Evolutionary conservation across 2,113 vertebrate species (phyloP), one percentile per base, ranked within the genome.

Genomic region (Oriolus oriolus): DNA sequence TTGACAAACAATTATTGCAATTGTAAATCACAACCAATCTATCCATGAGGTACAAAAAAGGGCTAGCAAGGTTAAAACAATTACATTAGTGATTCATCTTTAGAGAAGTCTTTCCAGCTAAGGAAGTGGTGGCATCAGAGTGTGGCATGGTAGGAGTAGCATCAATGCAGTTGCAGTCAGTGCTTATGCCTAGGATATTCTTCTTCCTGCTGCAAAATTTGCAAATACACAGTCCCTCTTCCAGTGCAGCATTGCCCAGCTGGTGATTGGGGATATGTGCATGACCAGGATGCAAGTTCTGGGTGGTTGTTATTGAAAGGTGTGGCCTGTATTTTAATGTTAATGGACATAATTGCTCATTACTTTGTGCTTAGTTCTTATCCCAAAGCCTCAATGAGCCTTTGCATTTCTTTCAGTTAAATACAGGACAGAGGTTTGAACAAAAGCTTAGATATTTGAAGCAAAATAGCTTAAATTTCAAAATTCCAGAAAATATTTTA

Each of bases 201-300:
- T 16, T 76, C 16, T 64, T 81, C 23, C 49, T 66, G 13, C 31
- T 84, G 47, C 53, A 78, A 49, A 85, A 71, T 63, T 53, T 68
- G 27, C 30, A 54, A 21, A 75, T 50, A 33, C 0, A 0, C 13
- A 24, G 13, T 42, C 11, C 10, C 10, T 22, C 7, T 16, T 77
- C 11, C 22, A 21, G 18, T 21, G 28, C 23, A 76, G 24, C 35
- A 39, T 21, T 52, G 39, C 9, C 45, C n/a, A 26, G 33, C 16
- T 61, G n/a, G 13, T 85, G 52, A 30, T 30, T 17, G 13, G 33
- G 30, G 11, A 39, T 44, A 50, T 31, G 37, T 5, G 11, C 16
- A 11, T 14, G n/a, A 31, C 37, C 82, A 45, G 11, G 41, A 18
- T 87, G 61, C 17, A 59, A 13, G 11, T 47, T 75, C 35, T 82